Percentiles rank a stretch among this genome's conserved stretches.
Evolutionary conservation across 2,888 invertebrate genomes (phyloP).

Genomic region (Amiota mariae): DNA sequence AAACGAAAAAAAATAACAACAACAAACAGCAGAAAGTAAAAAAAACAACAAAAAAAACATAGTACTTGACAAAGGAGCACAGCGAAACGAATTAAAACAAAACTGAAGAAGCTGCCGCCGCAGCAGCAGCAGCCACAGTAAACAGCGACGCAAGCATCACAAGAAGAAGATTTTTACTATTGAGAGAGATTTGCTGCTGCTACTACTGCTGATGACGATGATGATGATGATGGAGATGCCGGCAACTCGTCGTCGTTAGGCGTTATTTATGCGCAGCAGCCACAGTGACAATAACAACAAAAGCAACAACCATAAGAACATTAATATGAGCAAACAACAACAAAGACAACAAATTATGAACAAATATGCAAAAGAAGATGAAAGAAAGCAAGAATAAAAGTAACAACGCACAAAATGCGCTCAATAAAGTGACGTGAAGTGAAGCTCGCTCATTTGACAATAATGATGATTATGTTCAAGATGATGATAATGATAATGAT

Average conservation of each 20-base stretch:
- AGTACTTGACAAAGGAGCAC: background rate
- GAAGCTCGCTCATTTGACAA: background rate
- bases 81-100: constrained; percentile 14
- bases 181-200: background rate
- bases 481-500: background rate
- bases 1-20: background rate
- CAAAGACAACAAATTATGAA: background rate
- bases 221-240: background rate
- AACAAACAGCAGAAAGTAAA: constrained; percentile 3
- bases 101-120: background rate
- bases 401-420: constrained; percentile 12
- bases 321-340: background rate
- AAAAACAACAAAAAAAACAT: background rate
- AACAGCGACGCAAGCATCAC: background rate
- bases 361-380: background rate
- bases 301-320: background rate
- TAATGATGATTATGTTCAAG: background rate
- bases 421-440: constrained; percentile 1
- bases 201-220: background rate
- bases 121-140: constrained; percentile 1
- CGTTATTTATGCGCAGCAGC: constrained; percentile 21
- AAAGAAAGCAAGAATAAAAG: constrained; percentile 1
- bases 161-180: background rate
- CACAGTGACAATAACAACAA: constrained; percentile 10
- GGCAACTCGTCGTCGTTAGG: constrained; percentile 17